Evolutionary conservation across 2,113 vertebrate species (phyloP).

Genomic region (Grammomys surdaster): DNA sequence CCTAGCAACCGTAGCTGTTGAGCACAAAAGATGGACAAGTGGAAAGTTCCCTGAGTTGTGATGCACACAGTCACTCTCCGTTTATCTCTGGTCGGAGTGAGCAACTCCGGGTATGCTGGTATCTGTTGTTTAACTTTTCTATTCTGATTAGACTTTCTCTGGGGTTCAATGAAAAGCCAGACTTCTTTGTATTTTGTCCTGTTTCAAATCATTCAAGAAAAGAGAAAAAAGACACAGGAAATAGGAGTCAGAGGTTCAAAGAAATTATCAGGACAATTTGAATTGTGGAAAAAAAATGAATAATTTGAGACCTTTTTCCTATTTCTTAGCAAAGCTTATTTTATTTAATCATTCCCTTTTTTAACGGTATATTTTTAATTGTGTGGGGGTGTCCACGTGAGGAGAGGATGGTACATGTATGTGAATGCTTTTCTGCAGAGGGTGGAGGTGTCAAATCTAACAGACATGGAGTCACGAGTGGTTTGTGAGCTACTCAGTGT

Average conservation of each 20-base stretch:
- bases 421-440: not conserved
- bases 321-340: conserved; percentile 33
- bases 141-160: not conserved
- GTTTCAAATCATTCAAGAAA: conserved; percentile 40
- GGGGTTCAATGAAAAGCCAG: not conserved
- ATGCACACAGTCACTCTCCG: not conserved
- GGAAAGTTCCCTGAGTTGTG: not conserved
- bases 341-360: conserved; percentile 6
- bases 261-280: conserved; percentile 13
- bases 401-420: rapidly evolving
- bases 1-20: not conserved
- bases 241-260: not conserved
- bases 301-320: not conserved
- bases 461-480: not conserved
- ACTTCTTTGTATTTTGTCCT: conserved; percentile 1
- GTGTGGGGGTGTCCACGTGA: not conserved
- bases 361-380: not conserved
- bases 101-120: not conserved
- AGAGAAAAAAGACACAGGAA: not conserved
- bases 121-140: not conserved
- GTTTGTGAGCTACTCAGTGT: not conserved
- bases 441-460: not conserved
- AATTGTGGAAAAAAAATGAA: conserved; percentile 38
- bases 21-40: not conserved
- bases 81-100: not conserved